Conservation (phyloP, 92 coral and sea anemone species). For the Porites cylindrica region DNA sequence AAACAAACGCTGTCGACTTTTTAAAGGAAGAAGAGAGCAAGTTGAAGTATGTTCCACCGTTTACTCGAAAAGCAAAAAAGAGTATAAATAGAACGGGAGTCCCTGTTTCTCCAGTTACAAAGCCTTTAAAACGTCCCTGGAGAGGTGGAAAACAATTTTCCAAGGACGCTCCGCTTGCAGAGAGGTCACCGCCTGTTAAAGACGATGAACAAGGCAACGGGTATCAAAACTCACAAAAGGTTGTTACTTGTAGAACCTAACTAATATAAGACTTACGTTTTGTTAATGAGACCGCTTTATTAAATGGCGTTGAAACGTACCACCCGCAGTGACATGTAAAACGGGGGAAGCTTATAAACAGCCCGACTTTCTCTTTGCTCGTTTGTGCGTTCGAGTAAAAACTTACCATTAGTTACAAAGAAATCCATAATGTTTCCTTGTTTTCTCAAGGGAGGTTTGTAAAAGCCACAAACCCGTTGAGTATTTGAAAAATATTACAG, state of each 20-base stretch:
- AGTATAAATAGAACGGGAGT: constrained; percentile 2
- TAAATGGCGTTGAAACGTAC: no score
- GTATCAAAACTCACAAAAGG: not conserved
- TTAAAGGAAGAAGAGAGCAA: constrained; percentile 23
- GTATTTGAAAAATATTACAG: no score
- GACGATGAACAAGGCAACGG: not conserved
- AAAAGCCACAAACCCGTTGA: no score
- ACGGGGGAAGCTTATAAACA: no score
- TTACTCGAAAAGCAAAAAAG: constrained; percentile 39
- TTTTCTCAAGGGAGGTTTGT: no score
- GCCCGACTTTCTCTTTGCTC: no score
- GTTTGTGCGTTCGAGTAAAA: no score
- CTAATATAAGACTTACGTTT: no score
- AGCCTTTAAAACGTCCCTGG: constrained; percentile 22
- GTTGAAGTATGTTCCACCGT: constrained; percentile 35
- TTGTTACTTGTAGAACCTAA: not conserved
- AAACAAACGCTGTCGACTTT: not conserved
- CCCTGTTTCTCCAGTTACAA: constrained; percentile 3
- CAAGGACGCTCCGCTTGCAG: not conserved
- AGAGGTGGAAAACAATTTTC: constrained; percentile 3
- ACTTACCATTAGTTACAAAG: no score
- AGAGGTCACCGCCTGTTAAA: not conserved
- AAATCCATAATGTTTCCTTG: no score
- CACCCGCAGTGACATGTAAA: no score
- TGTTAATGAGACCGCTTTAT: no score